Conservation (phyloP, 37 sponge, comb jelly and placozoan species). For the Aplysina aerophoba region DNA sequence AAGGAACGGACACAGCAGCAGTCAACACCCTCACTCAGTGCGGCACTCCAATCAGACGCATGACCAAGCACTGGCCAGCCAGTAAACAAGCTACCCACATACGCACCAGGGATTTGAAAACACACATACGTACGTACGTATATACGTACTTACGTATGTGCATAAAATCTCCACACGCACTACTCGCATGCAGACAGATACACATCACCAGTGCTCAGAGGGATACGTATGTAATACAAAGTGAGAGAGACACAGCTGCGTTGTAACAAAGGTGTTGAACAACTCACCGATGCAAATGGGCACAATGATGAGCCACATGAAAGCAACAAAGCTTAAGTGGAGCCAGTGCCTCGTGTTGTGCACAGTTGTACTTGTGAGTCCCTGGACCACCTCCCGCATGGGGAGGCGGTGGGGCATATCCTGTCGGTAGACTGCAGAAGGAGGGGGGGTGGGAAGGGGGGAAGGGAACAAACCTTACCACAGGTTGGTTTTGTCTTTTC, state of each 20-base stretch:
- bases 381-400: slow-evolving; percentile 54
- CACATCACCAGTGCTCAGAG: not conserved
- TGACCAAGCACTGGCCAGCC: too few relatives aligned
- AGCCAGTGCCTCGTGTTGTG: slow-evolving; percentile 69
- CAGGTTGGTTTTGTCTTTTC: too few relatives aligned
- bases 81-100: too few relatives aligned
- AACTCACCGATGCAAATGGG: slow-evolving; percentile 82
- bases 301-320: slow-evolving; percentile 88
- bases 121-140: slow-evolving; percentile 4
- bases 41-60: too few relatives aligned
- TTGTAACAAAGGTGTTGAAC: too few relatives aligned
- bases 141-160: not conserved
- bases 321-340: slow-evolving; percentile 81
- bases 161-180: too few relatives aligned
- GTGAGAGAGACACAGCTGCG: too few relatives aligned
- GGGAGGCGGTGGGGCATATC: slow-evolving; percentile 82
- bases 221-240: too few relatives aligned
- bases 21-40: not conserved
- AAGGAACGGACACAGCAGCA: not conserved
- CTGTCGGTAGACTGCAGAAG: slow-evolving; percentile 73
- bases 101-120: not conserved
- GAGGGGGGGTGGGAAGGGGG: not conserved
- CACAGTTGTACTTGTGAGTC: slow-evolving; percentile 45
- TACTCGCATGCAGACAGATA: too few relatives aligned
- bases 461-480: too few relatives aligned